Evolutionary conservation across 2,113 vertebrate genomes (phyloP).

Genomic region (Numida meleagris): DNA sequence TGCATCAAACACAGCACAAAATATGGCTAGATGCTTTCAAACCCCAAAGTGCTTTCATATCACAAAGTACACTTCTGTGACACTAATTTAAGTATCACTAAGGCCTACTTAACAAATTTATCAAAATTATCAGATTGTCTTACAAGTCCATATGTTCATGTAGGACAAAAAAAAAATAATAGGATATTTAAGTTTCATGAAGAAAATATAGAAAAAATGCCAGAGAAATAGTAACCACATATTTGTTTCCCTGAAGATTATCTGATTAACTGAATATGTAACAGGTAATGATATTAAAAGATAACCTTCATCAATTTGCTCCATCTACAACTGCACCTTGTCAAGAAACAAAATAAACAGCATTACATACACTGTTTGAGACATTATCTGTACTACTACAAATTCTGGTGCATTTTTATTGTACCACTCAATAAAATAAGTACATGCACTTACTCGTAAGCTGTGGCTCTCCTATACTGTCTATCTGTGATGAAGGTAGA

Average conservation of each 20-base stretch:
- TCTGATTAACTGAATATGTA: background rate
- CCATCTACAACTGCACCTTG: background rate
- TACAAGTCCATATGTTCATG: background rate
- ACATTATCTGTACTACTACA: background rate
- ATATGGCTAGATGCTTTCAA: background rate
- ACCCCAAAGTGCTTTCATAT: background rate
- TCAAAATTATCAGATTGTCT: background rate
- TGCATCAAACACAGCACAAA: background rate
- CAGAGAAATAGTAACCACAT: background rate
- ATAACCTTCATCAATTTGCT: background rate
- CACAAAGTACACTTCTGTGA: background rate
- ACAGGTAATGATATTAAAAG: background rate
- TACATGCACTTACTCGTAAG: slow-evolving; percentile 74
- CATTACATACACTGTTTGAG: background rate
- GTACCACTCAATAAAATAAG: background rate
- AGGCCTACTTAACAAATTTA: background rate
- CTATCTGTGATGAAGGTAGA: slow-evolving; percentile 67
- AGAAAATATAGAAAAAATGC: background rate
- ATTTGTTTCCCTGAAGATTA: background rate
- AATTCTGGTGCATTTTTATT: background rate
- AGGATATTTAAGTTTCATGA: background rate
- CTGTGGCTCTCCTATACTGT: slow-evolving; percentile 62
- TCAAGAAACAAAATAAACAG: background rate
- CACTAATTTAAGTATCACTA: background rate
- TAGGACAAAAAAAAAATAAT: background rate